A percentile compares a stretch with the other conserved stretches of the same genome.
These are phyloP conservation scores for Strix aluco DNA, from an alignment of 2,113 vertebrate genomes.

Conservation along the genomic window DNA sequence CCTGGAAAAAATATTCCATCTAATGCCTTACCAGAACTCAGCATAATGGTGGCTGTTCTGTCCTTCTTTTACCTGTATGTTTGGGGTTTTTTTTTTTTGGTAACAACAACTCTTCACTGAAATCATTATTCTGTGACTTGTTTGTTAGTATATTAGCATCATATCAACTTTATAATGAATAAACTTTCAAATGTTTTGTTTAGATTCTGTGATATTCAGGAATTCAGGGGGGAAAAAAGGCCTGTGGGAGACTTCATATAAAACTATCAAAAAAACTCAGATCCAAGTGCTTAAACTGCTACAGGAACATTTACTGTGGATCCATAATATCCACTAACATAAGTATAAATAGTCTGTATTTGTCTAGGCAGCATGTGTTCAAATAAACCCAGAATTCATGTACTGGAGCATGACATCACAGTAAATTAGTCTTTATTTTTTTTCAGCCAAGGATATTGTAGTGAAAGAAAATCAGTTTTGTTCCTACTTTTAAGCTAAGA, in stretches of 20 bases:
- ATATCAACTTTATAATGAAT: not conserved
- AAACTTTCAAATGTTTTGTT: not conserved
- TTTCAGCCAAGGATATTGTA: not conserved
- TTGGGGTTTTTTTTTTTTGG: too few species aligned
- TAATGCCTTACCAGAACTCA: not conserved
- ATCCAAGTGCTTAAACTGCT: not conserved
- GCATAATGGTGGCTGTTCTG: not conserved
- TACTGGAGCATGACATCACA: not conserved
- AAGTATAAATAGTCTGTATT: not conserved
- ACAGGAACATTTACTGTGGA: not conserved
- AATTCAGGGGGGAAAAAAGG: fast-evolving
- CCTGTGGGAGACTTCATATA: not conserved
- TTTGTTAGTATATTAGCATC: not conserved
- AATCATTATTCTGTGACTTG: not conserved
- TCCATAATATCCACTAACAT: not conserved
- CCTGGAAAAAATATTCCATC: not conserved
- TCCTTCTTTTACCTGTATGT: not conserved
- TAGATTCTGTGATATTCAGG: not conserved
- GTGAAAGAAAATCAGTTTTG: not conserved
- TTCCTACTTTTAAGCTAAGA: not conserved
- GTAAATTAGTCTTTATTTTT: not conserved
- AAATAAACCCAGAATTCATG: not conserved
- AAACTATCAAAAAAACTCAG: not conserved
- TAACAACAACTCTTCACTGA: not conserved
- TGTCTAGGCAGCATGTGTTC: not conserved